These are phyloP conservation scores for Temnothorax curvispinosus DNA, from an alignment of 1,140 invertebrate species.

Conservation along the genomic window DNA sequence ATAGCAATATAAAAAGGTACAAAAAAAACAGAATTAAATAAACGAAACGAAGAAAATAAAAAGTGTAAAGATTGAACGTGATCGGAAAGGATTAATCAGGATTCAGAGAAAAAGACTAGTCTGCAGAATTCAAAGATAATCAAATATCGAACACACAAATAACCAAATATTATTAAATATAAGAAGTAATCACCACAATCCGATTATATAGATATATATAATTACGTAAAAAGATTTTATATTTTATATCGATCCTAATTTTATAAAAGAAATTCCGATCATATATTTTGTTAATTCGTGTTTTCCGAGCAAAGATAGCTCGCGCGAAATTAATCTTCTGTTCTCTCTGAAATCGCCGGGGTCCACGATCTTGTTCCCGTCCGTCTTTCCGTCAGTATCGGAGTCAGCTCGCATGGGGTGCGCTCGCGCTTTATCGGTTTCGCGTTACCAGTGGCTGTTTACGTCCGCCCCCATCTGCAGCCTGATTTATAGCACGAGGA, in stretches of 20 bases:
- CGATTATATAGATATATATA: neutral
- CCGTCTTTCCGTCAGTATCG: neutral
- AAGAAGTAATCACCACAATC: neutral
- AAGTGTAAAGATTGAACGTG: neutral
- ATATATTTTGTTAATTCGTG: neutral
- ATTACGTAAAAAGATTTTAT: neutral
- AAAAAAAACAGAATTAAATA: neutral
- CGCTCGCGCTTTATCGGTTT: slow-evolving; percentile 47
- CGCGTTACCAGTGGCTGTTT: slow-evolving; percentile 39
- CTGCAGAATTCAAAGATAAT: neutral
- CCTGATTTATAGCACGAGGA: slow-evolving; percentile 31
- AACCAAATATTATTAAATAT: neutral
- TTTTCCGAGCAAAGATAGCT: neutral
- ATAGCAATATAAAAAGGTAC: neutral
- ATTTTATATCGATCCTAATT: neutral
- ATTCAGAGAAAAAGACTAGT: neutral
- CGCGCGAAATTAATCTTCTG: slow-evolving; percentile 5
- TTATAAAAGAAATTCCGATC: neutral
- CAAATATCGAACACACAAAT: neutral
- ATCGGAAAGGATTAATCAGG: neutral
- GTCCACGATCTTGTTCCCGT: neutral
- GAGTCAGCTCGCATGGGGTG: neutral
- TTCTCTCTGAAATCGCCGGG: neutral
- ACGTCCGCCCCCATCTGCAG: neutral
- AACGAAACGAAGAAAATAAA: neutral